Percentiles rank a stretch among this genome's conserved stretches.
These are phyloP conservation scores for Aethina tumida DNA, from an alignment of 1,140 invertebrate genomes.

Conservation along the genomic window DNA sequence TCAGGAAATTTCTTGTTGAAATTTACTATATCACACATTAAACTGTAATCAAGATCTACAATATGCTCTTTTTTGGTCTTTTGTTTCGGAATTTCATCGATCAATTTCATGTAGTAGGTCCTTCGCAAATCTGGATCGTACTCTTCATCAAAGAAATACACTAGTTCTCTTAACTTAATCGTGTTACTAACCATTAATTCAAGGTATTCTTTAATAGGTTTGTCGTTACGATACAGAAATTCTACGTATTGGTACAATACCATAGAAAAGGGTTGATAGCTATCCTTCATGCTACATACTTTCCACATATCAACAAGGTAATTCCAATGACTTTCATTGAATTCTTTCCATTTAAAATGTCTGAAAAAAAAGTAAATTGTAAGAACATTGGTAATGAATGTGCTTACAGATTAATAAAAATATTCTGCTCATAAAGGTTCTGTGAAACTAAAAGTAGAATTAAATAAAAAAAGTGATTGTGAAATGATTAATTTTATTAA, in stretches of 20 bases:
- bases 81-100: not conserved
- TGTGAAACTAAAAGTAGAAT: too few species aligned
- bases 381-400: too few species aligned
- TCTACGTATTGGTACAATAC: conserved; percentile 13
- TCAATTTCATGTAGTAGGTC: not conserved
- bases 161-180: not conserved
- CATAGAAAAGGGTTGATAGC: conserved; percentile 1
- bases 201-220: conserved; percentile 5
- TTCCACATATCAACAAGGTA: conserved; percentile 6
- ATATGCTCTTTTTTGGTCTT: conserved; percentile 5
- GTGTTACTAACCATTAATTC: conserved; percentile 2
- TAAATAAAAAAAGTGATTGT: too few species aligned
- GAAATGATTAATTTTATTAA: too few species aligned
- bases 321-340: conserved; percentile 7
- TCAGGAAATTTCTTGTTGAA: not conserved
- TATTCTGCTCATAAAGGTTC: too few species aligned
- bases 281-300: conserved; percentile 4
- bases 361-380: too few species aligned
- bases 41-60: not conserved
- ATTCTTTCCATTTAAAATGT: conserved; percentile 4
- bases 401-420: too few species aligned
- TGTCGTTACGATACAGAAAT: conserved; percentile 6
- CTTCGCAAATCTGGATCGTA: conserved; percentile 2
- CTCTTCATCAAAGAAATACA: not conserved
- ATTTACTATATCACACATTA: not conserved